Evolutionary conservation across 2,113 vertebrate species (phyloP).

Genomic region (Isurus oxyrinchus): DNA sequence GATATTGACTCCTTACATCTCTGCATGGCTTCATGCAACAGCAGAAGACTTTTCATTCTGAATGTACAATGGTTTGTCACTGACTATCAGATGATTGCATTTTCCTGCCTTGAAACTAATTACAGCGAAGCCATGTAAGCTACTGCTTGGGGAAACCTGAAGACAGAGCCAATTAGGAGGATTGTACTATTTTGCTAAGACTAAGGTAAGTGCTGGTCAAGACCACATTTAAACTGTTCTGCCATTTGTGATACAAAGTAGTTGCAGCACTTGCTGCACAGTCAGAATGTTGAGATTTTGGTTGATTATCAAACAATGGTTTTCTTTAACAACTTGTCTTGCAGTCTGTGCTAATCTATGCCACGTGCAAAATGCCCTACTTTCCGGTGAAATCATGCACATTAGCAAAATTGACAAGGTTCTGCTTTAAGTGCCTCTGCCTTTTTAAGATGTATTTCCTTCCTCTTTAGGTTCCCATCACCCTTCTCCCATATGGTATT

Average conservation of each 20-base stretch:
- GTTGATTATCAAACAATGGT: background rate
- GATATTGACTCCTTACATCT: background rate
- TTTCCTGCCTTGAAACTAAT: background rate
- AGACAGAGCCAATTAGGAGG: background rate
- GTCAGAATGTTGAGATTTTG: background rate
- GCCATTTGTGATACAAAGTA: background rate
- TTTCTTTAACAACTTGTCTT: background rate
- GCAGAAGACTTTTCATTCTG: background rate
- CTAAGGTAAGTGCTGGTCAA: background rate
- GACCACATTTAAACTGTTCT: background rate
- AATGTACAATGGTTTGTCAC: background rate
- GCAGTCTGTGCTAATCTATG: background rate
- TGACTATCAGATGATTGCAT: background rate
- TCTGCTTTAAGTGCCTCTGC: background rate
- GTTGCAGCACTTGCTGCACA: background rate
- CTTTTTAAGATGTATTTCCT: background rate
- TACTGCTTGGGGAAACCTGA: background rate
- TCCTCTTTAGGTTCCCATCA: background rate
- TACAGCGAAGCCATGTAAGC: background rate
- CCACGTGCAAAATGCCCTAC: background rate
- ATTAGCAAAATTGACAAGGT: background rate
- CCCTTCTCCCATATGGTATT: background rate
- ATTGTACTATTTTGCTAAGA: background rate
- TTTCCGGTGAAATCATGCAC: background rate
- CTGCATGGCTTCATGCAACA: background rate